A percentile compares a stretch with the other conserved stretches of the same genome.
phyloP scores from a whole-genome alignment of 1,140 invertebrate genomes.

The Popillia japonica region DNA sequence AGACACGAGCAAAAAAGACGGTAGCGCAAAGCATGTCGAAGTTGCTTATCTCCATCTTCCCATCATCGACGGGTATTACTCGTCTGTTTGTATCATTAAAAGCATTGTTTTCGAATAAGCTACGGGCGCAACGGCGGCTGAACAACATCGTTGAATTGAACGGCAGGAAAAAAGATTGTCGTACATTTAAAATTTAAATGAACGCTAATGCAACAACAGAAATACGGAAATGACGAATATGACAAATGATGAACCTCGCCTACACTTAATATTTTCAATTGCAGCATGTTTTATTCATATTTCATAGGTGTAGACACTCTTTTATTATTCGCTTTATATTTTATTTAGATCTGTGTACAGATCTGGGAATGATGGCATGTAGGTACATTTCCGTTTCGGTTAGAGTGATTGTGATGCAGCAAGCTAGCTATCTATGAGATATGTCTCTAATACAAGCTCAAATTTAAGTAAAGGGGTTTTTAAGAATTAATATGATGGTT shows the following conservation, averaged over 20 bases:
- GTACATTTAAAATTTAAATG: conserved; percentile 1
- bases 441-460: too few relatives aligned
- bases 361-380: not conserved
- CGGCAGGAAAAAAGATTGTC: not conserved
- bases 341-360: not conserved
- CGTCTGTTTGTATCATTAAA: not conserved
- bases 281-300: conserved; percentile 53
- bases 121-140: not conserved
- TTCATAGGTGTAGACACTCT: not conserved
- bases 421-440: too few relatives aligned
- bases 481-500: too few relatives aligned
- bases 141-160: not conserved
- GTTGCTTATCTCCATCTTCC: not conserved
- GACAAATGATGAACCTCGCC: conserved; percentile 49
- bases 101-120: not conserved
- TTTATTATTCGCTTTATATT: not conserved
- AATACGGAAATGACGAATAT: conserved; percentile 52
- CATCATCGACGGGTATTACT: too few relatives aligned
- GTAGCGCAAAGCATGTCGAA: not conserved
- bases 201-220: conserved; percentile 45
- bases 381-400: not conserved
- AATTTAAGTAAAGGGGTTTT: too few relatives aligned
- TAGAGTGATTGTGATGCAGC: too few relatives aligned
- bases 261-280: conserved; percentile 54
- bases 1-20: not conserved